Conservation (phyloP, 2,113 vertebrate genomes). For the Tupaia chinensis region DNA sequence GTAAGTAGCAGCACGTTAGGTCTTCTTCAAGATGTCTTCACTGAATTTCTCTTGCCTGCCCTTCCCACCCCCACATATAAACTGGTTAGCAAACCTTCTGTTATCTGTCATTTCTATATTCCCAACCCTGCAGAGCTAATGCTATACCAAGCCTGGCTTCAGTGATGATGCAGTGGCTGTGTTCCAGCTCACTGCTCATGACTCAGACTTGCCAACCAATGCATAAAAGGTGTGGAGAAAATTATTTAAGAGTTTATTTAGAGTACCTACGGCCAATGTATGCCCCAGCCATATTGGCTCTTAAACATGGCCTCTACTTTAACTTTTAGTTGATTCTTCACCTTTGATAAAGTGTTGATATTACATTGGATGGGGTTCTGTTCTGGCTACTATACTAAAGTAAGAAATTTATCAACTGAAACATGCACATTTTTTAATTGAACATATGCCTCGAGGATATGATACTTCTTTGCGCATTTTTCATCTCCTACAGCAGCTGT, state of each 20-base stretch:
- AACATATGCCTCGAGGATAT: background rate
- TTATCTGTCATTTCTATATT: background rate
- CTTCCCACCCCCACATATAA: background rate
- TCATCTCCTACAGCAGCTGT: background rate
- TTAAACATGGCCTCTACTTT: background rate
- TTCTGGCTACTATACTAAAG: background rate
- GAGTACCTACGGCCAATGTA: background rate
- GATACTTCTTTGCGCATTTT: background rate
- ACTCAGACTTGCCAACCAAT: conserved; percentile 16
- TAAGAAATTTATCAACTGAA: conserved; percentile 21
- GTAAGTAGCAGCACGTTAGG: background rate
- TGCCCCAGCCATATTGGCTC: background rate
- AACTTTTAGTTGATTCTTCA: background rate
- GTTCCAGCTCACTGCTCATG: conserved; percentile 26
- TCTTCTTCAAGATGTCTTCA: background rate
- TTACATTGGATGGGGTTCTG: background rate
- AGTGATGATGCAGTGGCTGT: background rate
- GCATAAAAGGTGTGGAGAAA: conserved; percentile 56
- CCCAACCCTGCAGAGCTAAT: conserved; percentile 29
- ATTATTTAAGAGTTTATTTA: conserved; percentile 39
- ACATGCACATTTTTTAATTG: conserved; percentile 23
- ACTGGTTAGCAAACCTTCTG: conserved; percentile 22
- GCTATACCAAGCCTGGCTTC: conserved; percentile 2
- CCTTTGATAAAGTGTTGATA: background rate
- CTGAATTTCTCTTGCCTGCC: background rate